A percentile compares a stretch with the other conserved stretches of the same genome.
phyloP scores from a whole-genome alignment of 2,888 invertebrate genomes.

The Drosophila yooni region DNA sequence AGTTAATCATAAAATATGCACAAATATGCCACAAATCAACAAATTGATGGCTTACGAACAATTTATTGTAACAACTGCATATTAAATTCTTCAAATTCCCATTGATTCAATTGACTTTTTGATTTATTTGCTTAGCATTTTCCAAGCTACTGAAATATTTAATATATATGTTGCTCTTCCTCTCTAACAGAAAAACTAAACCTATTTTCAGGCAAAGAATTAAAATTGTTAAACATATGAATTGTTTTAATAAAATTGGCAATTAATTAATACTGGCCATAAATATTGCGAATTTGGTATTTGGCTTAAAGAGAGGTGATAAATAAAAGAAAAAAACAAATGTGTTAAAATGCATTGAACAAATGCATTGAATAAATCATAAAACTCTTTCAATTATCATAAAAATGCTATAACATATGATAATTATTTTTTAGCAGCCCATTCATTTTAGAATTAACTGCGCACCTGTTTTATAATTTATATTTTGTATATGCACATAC shows the following conservation, averaged over 20 bases:
- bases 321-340: slow-evolving; percentile 26
- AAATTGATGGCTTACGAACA: background rate
- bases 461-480: slow-evolving; percentile 31
- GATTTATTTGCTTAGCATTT: background rate
- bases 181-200: background rate
- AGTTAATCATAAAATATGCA: slow-evolving; percentile 22
- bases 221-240: background rate
- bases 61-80: background rate
- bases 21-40: background rate
- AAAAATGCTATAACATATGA: slow-evolving; percentile 38
- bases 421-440: slow-evolving; percentile 35
- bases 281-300: slow-evolving; percentile 22
- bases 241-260: background rate
- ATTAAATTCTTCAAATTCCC: background rate
- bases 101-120: background rate
- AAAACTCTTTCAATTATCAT: slow-evolving; percentile 38
- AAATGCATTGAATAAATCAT: slow-evolving; percentile 35
- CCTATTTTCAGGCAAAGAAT: background rate
- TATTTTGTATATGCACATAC: slow-evolving; percentile 4
- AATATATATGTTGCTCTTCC: background rate
- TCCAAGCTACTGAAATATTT: background rate
- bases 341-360: slow-evolving; percentile 28
- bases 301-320: slow-evolving; percentile 18
- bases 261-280: slow-evolving; percentile 20
- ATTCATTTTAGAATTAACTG: slow-evolving; percentile 38